Percentiles rank a stretch among this genome's conserved stretches.
Conservation (phyloP, 2,113 vertebrate species). For the Machaerirhynchus nigripectus region DNA sequence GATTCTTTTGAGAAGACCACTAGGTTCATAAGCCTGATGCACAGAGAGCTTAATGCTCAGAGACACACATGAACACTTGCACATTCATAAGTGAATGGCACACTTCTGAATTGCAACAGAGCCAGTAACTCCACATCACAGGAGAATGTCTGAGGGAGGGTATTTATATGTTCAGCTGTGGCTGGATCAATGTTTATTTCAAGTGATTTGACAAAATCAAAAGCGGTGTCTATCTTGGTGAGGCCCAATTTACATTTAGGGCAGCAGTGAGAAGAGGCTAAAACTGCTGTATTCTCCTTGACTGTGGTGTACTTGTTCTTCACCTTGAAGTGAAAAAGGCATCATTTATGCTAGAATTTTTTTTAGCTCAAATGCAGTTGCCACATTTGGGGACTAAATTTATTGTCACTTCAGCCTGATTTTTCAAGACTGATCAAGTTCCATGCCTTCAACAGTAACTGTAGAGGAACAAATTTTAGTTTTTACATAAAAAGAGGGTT, state of each 20-base stretch:
- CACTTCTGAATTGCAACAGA: slow-evolving; percentile 60
- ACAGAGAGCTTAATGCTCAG: slow-evolving; percentile 42
- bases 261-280: neutral
- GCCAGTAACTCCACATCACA: slow-evolving; percentile 57
- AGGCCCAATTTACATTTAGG: neutral
- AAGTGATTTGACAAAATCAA: slow-evolving; percentile 47
- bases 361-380: neutral
- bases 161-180: slow-evolving; percentile 33
- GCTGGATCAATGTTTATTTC: slow-evolving; percentile 46
- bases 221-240: neutral
- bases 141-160: neutral
- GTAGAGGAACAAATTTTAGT: neutral
- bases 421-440: neutral
- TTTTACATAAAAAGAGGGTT: neutral
- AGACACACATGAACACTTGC: slow-evolving; percentile 39
- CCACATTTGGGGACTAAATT: neutral
- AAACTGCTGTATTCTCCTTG: neutral
- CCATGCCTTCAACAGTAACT: neutral
- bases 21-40: slow-evolving; percentile 52
- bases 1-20: slow-evolving; percentile 67
- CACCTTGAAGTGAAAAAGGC: neutral
- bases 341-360: neutral
- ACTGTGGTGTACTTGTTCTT: neutral
- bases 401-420: neutral
- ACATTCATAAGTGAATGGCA: slow-evolving; percentile 9